Evolutionary conservation across 2,797 vertebrate genomes (phyloP).

Genomic region (Gouania willdenowi): DNA sequence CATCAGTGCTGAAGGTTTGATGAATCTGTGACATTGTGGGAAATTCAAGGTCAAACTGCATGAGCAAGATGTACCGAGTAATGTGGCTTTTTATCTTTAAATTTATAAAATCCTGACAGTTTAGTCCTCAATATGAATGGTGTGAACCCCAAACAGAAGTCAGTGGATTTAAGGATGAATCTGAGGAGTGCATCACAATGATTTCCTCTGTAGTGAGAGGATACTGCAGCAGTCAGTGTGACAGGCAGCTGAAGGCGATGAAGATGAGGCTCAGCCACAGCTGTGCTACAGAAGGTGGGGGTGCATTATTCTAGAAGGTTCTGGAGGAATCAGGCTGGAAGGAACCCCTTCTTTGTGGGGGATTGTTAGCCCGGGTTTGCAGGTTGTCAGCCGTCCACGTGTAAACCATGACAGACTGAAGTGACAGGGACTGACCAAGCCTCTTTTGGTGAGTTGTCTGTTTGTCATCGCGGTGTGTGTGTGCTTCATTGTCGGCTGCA

Average conservation of each 20-base stretch:
- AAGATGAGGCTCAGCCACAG: conserved; percentile 27
- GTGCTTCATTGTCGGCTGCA: no score
- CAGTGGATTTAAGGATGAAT: no score
- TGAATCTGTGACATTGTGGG: no score
- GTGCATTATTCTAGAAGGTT: conserved; percentile 71
- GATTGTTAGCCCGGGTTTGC: conserved; percentile 29
- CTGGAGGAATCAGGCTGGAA: conserved; percentile 60
- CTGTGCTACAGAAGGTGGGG: conserved; percentile 47
- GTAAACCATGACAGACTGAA: conserved; percentile 37
- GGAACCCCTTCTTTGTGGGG: conserved; percentile 61
- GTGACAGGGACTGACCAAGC: conserved; percentile 30
- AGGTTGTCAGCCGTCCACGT: conserved; percentile 34
- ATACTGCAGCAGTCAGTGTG: conserved; percentile 13
- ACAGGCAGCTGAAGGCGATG: conserved; percentile 32
- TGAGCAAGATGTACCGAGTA: no score
- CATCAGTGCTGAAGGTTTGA: no score
- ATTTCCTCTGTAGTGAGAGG: background rate
- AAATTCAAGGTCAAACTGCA: no score
- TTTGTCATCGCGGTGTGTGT: conserved; percentile 11
- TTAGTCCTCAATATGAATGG: no score
- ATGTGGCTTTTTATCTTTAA: no score
- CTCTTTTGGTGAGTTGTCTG: conserved; percentile 60
- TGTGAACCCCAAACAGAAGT: no score
- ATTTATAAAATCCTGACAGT: no score
- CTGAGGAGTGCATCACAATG: no score